Conservation (phyloP, 2,797 vertebrate species). For the Danio choprae region DNA sequence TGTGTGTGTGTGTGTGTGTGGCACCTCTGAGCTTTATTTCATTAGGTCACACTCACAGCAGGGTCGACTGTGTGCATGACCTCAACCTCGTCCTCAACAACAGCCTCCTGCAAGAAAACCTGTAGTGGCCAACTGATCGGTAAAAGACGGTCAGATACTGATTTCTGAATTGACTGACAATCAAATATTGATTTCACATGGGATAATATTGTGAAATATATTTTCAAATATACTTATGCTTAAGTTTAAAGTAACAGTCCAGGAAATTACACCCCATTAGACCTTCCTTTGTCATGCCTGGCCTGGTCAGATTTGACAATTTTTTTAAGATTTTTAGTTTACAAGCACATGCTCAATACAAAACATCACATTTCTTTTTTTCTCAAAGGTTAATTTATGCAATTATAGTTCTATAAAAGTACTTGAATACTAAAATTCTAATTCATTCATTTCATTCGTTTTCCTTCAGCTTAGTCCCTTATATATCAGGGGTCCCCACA, state of each 20-base stretch:
- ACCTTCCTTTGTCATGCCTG: too few relatives aligned
- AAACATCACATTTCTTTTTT: background rate
- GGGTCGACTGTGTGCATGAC: slow-evolving; percentile 25
- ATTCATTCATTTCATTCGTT: too few relatives aligned
- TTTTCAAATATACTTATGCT: too few relatives aligned
- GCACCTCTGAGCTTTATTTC: slow-evolving; percentile 5
- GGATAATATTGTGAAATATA: background rate
- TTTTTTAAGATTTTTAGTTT: too few relatives aligned
- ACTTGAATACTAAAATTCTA: background rate
- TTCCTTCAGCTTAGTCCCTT: too few relatives aligned
- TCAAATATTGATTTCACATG: too few relatives aligned
- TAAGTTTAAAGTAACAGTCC: too few relatives aligned
- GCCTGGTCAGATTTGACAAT: too few relatives aligned
- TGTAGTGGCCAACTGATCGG: background rate
- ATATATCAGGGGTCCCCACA: too few relatives aligned
- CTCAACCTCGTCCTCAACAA: slow-evolving; percentile 12
- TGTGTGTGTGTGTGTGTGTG: background rate
- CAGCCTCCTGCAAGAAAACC: background rate
- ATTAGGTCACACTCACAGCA: slow-evolving; percentile 24
- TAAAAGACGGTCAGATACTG: background rate
- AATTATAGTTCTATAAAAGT: background rate
- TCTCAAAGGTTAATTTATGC: background rate
- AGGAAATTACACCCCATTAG: too few relatives aligned
- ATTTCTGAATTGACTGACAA: background rate
- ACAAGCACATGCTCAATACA: background rate